A percentile compares a stretch with the other conserved stretches of the same genome.
Conservation (phyloP, 2,797 vertebrate genomes). For the Rhabdomys pumilio region DNA sequence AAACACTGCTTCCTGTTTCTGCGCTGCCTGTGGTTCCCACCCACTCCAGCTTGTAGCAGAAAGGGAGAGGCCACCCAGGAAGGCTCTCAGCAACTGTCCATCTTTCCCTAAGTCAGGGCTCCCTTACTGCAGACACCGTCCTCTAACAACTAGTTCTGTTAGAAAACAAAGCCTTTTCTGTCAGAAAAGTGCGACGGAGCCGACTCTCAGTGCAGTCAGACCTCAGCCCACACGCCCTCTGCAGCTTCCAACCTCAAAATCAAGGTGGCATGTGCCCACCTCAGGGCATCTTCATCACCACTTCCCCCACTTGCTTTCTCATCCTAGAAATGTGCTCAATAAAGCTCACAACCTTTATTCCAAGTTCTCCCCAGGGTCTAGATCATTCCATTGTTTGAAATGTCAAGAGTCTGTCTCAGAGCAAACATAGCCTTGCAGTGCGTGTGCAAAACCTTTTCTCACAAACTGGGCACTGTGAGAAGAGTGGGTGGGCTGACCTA, state of each 20-base stretch:
- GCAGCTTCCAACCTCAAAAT: background rate
- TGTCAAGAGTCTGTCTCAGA: slow-evolving; percentile 75
- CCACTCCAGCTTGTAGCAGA: background rate
- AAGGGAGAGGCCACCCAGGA: background rate
- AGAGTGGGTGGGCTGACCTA: background rate
- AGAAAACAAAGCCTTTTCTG: background rate
- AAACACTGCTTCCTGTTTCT: background rate
- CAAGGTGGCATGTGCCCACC: background rate
- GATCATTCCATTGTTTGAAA: slow-evolving; percentile 70
- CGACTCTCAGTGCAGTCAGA: background rate
- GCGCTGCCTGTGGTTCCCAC: background rate
- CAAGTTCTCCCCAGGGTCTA: slow-evolving; percentile 46
- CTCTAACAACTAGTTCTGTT: background rate
- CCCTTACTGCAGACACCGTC: background rate
- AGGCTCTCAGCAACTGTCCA: background rate
- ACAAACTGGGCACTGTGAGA: slow-evolving; percentile 42
- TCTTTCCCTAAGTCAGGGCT: background rate
- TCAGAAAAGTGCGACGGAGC: background rate
- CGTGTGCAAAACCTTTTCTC: slow-evolving; percentile 56
- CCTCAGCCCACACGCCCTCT: too few species aligned
- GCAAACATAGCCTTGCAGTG: slow-evolving; percentile 77
- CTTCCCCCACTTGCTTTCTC: background rate
- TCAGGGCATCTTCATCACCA: background rate
- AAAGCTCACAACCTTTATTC: slow-evolving; percentile 56
- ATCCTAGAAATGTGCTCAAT: background rate